A percentile compares a stretch with the other conserved stretches of the same genome.
phyloP scores from a whole-genome alignment of 2,888 invertebrate genomes.

The Coenonympha glycerion region DNA sequence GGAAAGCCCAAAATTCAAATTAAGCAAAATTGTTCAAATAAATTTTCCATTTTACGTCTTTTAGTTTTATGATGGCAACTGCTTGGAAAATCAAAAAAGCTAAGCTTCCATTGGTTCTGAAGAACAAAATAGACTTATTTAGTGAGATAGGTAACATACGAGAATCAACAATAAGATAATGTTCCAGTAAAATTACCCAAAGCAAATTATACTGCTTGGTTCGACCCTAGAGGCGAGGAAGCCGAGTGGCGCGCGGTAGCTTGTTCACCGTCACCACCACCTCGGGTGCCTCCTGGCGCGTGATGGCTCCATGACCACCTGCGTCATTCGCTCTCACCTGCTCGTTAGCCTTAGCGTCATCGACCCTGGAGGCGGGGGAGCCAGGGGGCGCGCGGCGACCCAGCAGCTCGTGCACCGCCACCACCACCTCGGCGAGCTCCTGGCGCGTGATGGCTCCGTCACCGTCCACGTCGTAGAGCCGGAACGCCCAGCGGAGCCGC shows the following conservation, averaged over 20 bases:
- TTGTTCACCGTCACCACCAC: constrained; percentile 91
- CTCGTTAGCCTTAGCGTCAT: constrained; percentile 89
- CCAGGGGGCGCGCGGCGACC: constrained; percentile 83
- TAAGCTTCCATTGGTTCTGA: no score
- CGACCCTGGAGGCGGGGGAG: constrained; percentile 78
- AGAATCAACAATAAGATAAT: no score
- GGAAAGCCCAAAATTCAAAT: no score
- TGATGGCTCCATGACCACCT: no score
- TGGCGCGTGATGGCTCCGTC: constrained; percentile 95
- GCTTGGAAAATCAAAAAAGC: no score
- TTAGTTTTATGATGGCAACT: no score
- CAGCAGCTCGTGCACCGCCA: constrained; percentile 95
- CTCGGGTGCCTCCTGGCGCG: constrained; percentile 92
- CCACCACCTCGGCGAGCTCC: constrained; percentile 88
- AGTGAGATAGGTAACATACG: no score
- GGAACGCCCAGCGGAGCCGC: constrained; percentile 96
- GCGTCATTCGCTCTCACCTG: constrained; percentile 79
- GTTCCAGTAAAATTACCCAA: no score
- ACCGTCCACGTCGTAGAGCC: constrained; percentile 95
- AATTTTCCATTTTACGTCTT: no score
- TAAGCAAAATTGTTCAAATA: no score
- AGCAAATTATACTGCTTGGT: no score
- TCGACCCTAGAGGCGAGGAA: constrained; percentile 65
- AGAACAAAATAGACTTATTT: no score
- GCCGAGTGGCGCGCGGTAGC: constrained; percentile 82